Conservation (phyloP, 2,113 vertebrate genomes). For the Tenrec ecaudatus region DNA sequence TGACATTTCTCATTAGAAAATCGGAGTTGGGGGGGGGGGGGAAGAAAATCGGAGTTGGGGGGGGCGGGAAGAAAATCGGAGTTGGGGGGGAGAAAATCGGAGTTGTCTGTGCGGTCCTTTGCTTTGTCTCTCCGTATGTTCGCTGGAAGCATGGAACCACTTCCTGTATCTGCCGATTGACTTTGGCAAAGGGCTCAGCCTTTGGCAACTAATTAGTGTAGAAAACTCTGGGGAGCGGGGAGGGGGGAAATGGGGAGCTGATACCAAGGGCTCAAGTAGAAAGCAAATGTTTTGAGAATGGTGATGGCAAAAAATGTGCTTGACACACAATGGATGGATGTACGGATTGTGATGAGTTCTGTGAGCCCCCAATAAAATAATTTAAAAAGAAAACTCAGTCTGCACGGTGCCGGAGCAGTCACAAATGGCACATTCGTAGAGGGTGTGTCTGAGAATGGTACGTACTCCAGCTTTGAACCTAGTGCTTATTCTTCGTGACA, state of each 20-base stretch:
- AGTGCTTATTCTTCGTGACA: background rate
- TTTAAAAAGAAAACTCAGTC: too few species aligned
- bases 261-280: too few species aligned
- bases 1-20: background rate
- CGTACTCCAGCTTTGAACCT: background rate
- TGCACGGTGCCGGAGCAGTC: background rate
- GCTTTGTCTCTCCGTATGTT: background rate
- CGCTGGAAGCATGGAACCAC: background rate
- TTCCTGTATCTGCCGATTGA: background rate
- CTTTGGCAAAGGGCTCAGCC: background rate
- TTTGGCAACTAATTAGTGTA: background rate
- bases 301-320: too few species aligned
- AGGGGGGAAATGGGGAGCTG: too few species aligned
- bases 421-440: background rate
- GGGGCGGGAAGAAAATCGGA: too few species aligned
- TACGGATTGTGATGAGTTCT: too few species aligned
- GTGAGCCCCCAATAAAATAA: too few species aligned
- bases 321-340: too few species aligned
- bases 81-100: background rate
- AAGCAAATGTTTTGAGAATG: too few species aligned
- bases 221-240: background rate
- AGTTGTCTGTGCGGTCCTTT: background rate
- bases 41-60: too few species aligned
- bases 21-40: too few species aligned
- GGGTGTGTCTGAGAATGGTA: background rate